phyloP scores from a whole-genome alignment of 1,140 invertebrate species.

The Pseudomyrmex flavicornis region DNA sequence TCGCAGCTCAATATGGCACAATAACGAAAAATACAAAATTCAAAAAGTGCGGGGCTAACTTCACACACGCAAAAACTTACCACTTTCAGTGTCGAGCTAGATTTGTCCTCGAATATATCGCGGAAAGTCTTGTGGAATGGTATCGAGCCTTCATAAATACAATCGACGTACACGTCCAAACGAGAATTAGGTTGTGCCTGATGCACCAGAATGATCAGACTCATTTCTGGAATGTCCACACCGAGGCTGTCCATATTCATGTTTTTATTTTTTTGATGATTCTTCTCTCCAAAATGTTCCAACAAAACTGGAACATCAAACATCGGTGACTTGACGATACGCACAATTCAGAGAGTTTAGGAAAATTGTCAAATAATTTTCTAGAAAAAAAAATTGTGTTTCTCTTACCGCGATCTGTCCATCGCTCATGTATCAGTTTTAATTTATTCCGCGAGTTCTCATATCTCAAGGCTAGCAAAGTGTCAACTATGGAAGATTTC shows the following conservation, averaged over 20 bases:
- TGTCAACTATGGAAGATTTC: slow-evolving; percentile 86
- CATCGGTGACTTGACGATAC: not conserved
- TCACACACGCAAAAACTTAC: too few species aligned
- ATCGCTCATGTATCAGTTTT: slow-evolving; percentile 88
- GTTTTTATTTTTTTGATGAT: slow-evolving; percentile 81
- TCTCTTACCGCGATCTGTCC: slow-evolving; percentile 87
- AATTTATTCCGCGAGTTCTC: slow-evolving; percentile 87
- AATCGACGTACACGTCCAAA: slow-evolving; percentile 87
- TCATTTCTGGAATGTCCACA: slow-evolving; percentile 84
- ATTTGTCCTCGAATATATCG: slow-evolving; percentile 80
- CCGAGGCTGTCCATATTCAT: slow-evolving; percentile 85
- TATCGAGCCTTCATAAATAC: slow-evolving; percentile 85
- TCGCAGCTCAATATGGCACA: too few species aligned
- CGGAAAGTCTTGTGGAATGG: slow-evolving; percentile 83
- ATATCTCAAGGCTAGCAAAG: slow-evolving; percentile 88
- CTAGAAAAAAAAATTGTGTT: not conserved
- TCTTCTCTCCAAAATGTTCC: slow-evolving; percentile 86
- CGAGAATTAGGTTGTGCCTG: slow-evolving; percentile 85
- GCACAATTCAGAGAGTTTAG: not conserved
- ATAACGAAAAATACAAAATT: too few species aligned
- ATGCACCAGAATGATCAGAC: slow-evolving; percentile 85
- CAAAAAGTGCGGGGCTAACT: too few species aligned
- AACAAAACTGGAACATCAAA: slow-evolving; percentile 85
- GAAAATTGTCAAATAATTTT: not conserved
- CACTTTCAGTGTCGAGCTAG: slow-evolving; percentile 72